phyloP scores from a whole-genome alignment of 2,888 invertebrate genomes.

The Melipona beecheii region DNA sequence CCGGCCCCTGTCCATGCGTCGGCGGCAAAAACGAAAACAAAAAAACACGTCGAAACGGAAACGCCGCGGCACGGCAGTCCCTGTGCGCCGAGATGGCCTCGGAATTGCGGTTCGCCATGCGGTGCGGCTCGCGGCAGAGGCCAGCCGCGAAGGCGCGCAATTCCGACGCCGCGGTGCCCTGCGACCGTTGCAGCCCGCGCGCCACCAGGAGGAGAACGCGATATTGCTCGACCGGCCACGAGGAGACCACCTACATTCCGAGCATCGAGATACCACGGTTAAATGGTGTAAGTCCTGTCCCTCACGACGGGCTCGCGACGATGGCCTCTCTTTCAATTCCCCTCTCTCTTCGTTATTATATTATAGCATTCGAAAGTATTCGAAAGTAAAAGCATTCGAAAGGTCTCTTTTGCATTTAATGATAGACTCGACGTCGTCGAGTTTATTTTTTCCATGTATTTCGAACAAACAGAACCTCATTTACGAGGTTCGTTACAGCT shows the following conservation, averaged over 20 bases:
- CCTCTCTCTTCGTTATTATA: too few relatives aligned
- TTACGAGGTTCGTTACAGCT: too few relatives aligned
- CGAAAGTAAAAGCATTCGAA: too few relatives aligned
- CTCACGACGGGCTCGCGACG: slow-evolving; percentile 73
- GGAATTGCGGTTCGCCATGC: slow-evolving; percentile 95
- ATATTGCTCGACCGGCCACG: slow-evolving; percentile 78
- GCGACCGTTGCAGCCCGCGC: slow-evolving; percentile 81
- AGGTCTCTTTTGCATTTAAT: too few relatives aligned
- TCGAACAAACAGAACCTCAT: too few relatives aligned
- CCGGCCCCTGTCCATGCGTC: slow-evolving; percentile 46
- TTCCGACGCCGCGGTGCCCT: slow-evolving; percentile 75
- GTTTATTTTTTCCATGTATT: too few relatives aligned
- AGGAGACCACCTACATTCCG: slow-evolving; percentile 83
- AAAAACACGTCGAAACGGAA: slow-evolving; percentile 34
- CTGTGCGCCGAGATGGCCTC: slow-evolving; percentile 97
- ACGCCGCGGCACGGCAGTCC: slow-evolving; percentile 85
- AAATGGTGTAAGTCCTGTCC: slow-evolving; percentile 84
- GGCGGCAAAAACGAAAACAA: slow-evolving; percentile 15
- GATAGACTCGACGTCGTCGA: too few relatives aligned
- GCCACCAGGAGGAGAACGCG: slow-evolving; percentile 78
- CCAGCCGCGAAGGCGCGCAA: slow-evolving; percentile 90
- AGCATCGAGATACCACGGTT: slow-evolving; percentile 83
- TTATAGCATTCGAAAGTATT: too few relatives aligned
- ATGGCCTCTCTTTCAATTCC: slow-evolving; percentile 13
- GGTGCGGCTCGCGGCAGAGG: slow-evolving; percentile 93